These are phyloP conservation scores for Tokudaia tokunoshimensis DNA, from an alignment of 2,797 vertebrate species.

Conservation along the genomic window DNA sequence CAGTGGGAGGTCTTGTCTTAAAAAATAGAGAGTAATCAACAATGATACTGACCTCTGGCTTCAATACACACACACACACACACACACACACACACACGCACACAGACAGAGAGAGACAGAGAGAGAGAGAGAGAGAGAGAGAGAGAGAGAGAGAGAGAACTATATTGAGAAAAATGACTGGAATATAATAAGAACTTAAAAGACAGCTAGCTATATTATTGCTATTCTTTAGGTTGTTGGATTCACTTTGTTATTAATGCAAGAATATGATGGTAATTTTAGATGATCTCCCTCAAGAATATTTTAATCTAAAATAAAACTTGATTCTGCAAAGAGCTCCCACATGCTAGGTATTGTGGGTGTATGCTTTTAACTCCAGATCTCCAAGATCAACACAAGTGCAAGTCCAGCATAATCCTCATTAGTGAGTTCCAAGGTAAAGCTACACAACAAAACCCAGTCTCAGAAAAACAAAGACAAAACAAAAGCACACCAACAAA, in stretches of 20 bases:
- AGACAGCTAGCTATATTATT: conserved; percentile 23
- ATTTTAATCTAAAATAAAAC: conserved; percentile 69
- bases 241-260: conserved; percentile 11
- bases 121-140: too few relatives aligned
- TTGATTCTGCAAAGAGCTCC: not conserved
- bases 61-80: not conserved
- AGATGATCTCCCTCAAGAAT: conserved; percentile 15
- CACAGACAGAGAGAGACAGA: too few relatives aligned
- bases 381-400: not conserved
- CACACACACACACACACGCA: not conserved
- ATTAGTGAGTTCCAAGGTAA: not conserved
- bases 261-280: conserved; percentile 31
- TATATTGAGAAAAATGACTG: conserved; percentile 31
- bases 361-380: not conserved
- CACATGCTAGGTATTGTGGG: not conserved
- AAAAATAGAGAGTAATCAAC: not conserved
- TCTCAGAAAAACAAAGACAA: not conserved
- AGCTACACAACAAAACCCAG: not conserved
- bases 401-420: not conserved
- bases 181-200: not conserved
- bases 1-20: not conserved
- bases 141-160: not conserved
- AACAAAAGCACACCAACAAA: not conserved
- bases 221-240: conserved; percentile 3
- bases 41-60: not conserved